Conservation (phyloP, 2,113 vertebrate genomes). For the Cromileptes altivelis region DNA sequence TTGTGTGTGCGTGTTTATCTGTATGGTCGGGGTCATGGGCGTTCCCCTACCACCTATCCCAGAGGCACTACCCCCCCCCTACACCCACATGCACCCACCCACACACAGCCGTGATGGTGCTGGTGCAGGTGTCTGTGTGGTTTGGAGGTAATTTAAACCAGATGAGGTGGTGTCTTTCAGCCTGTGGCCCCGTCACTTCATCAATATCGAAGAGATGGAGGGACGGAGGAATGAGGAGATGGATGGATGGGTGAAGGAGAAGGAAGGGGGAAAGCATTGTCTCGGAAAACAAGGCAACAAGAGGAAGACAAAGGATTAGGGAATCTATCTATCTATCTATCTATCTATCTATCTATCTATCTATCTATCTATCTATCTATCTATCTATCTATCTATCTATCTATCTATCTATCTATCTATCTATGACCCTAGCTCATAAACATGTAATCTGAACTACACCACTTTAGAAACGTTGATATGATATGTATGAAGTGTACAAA, state of each 20-base stretch:
- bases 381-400: constrained; percentile 1
- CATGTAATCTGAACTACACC: no score
- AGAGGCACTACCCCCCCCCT: constrained; percentile 55
- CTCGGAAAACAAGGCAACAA: not conserved
- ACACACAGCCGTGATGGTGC: constrained; percentile 57
- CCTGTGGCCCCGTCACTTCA: constrained; percentile 77
- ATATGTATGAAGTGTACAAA: no score
- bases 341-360: constrained; percentile 21
- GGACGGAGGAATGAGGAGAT: constrained; percentile 69
- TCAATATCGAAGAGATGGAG: constrained; percentile 68
- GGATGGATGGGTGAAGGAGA: constrained; percentile 42
- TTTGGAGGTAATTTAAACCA: constrained; percentile 79
- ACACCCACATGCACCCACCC: constrained; percentile 26
- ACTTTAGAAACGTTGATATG: no score
- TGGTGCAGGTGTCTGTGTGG: constrained; percentile 80
- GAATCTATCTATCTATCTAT: constrained; percentile 31
- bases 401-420: constrained; percentile 18
- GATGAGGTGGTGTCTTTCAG: constrained; percentile 77
- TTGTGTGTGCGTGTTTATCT: constrained; percentile 65
- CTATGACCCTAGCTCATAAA: not conserved
- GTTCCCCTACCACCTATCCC: constrained; percentile 73
- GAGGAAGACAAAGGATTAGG: constrained; percentile 36
- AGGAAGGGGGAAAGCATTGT: constrained; percentile 21
- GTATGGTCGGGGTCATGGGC: constrained; percentile 74
- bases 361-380: constrained; percentile 6